Evolutionary conservation across 2,888 invertebrate species (phyloP), one percentile per base, ranked within the genome.

Genomic region (Catocala nupta): DNA sequence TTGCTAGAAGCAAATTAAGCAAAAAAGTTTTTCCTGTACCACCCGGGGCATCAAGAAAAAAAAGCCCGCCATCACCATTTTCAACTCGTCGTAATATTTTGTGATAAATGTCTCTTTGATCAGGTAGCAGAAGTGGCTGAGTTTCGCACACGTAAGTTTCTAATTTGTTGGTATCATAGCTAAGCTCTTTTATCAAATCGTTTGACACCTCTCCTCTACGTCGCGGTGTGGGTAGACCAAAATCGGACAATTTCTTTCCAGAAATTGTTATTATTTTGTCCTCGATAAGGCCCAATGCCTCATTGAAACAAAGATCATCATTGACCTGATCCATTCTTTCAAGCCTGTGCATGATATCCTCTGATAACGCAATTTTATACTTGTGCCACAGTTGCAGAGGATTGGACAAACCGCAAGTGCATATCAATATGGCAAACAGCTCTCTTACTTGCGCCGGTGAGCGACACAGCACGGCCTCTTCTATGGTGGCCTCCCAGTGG

Each of bases 1-100:
- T 49, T 0, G 71, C 73, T 55, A 75, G 44, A 25, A 75, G 48
- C 16, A 75, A 60, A 55, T 73, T 68, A 36, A 71, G 16, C 5
- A 80, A 50, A 74, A 75, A 75, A 0, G 70, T 74, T 66, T 73
- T 77, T 1, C 76, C 73, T 8, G 72, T 75, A 39, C 75, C 73
- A 6, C 71, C 70, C 1, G 73, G 72, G 5, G 70, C 69, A 53
- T 71, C n/a, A n/a, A n/a, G n/a, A n/a, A n/a, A n/a, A n/a, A n/a
- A n/a, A n/a, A n/a, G n/a, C n/a, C n/a, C n/a, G n/a, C n/a, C n/a
- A n/a, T n/a, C n/a, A n/a, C n/a, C n/a, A n/a, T n/a, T n/a, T n/a
- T n/a, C n/a, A n/a, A n/a, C n/a, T n/a, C 36, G 39, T 55, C 50
- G 50, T 8, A 55, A 44, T 45, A 66, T 57, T 47, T 49, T 65